A percentile compares a stretch with the other conserved stretches of the same genome.
These are phyloP conservation scores for Malurus elegans DNA, from an alignment of 2,113 vertebrate species.

Conservation along the genomic window DNA sequence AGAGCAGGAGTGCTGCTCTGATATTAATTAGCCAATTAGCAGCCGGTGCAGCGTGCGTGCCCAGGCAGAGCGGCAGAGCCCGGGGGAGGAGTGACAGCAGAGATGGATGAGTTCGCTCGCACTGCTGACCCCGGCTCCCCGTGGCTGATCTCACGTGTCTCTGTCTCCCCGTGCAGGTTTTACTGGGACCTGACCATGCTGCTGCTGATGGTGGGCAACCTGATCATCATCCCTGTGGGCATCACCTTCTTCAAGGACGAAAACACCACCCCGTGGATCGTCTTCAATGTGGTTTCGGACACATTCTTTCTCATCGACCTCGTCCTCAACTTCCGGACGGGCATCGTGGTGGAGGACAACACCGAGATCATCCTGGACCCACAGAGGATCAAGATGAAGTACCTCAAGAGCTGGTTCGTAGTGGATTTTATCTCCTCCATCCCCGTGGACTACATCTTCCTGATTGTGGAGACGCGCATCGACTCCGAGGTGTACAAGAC, in stretches of 20 bases:
- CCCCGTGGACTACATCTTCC: constrained; percentile 98
- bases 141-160: constrained; percentile 39
- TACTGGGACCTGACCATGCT: constrained; percentile 99
- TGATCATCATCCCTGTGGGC: constrained; percentile 98
- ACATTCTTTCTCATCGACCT: constrained; percentile 99
- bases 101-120: background rate
- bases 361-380: constrained; percentile 98
- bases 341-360: constrained; percentile 98
- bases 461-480: constrained; percentile 97
- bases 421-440: constrained; percentile 99
- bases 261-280: constrained; percentile 96
- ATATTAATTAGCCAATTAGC: background rate
- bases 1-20: background rate
- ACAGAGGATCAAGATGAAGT: constrained; percentile 96
- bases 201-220: constrained; percentile 97
- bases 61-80: background rate
- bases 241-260: constrained; percentile 99
- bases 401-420: constrained; percentile 97
- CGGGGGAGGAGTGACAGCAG: background rate
- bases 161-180: constrained; percentile 83
- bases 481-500: constrained; percentile 99
- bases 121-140: background rate
- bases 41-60: background rate
- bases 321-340: constrained; percentile 98
- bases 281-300: constrained; percentile 98